phyloP scores from a whole-genome alignment of 2,797 vertebrate genomes.

The Micropoecilia bifurca region DNA sequence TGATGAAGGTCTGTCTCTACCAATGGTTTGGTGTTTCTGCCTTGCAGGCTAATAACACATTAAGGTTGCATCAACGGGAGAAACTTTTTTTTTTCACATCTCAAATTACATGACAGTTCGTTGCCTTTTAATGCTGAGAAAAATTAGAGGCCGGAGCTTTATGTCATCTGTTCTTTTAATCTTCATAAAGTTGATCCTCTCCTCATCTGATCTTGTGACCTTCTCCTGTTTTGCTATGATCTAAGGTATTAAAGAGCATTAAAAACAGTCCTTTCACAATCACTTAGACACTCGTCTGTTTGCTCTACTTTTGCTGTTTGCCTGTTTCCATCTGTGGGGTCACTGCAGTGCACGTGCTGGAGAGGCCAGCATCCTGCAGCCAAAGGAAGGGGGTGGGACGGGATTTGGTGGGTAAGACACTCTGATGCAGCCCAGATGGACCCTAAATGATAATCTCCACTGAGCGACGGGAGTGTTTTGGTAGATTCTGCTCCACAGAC shows the following conservation, averaged over 20 bases:
- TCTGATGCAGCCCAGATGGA: conserved; percentile 69
- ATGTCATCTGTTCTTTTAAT: conserved; percentile 24
- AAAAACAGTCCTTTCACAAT: conserved; percentile 39
- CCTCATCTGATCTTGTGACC: conserved; percentile 29
- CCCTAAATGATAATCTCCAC: conserved; percentile 57
- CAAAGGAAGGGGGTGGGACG: conserved; percentile 6
- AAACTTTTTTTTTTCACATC: conserved; percentile 5
- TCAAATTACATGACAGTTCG: not conserved
- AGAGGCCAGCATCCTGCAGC: conserved; percentile 34
- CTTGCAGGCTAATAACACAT: conserved; percentile 42
- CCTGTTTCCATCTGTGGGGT: conserved; percentile 64
- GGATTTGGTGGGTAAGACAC: conserved; percentile 17
- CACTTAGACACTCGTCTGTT: conserved; percentile 42
- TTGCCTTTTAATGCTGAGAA: not conserved
- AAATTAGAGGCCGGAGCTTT: conserved; percentile 20
- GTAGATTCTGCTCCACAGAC: conserved; percentile 30
- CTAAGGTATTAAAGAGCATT: conserved; percentile 66
- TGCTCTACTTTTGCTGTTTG: conserved; percentile 68
- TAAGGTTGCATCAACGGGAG: conserved; percentile 23
- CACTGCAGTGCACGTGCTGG: conserved; percentile 57
- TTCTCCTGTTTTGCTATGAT: conserved; percentile 41
- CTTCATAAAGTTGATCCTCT: conserved; percentile 32
- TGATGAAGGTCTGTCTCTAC: conserved; percentile 18
- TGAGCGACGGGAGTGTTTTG: conserved; percentile 26
- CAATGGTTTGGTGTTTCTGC: conserved; percentile 15